Evolutionary conservation across 2,113 vertebrate genomes (phyloP).

Genomic region (Aptenodytes patagonicus): DNA sequence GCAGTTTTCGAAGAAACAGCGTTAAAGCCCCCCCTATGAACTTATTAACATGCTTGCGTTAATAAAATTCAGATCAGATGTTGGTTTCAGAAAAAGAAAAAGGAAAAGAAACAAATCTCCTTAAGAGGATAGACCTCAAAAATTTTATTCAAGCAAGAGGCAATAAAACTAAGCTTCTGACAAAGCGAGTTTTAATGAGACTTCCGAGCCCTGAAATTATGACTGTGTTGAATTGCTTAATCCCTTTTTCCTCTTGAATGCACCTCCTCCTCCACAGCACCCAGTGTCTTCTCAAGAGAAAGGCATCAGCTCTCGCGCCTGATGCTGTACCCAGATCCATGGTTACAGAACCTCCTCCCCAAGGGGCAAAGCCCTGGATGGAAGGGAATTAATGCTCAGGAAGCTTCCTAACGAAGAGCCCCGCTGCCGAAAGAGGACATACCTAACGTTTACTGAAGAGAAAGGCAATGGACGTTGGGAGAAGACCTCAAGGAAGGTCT

Average conservation of each 20-base stretch:
- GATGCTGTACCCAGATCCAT: not conserved
- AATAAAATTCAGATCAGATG: not conserved
- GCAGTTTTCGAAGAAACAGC: not conserved
- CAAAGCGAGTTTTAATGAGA: slow-evolving; percentile 6
- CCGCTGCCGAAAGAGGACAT: not conserved
- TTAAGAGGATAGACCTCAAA: not conserved
- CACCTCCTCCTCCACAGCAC: not conserved
- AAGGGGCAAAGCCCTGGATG: not conserved
- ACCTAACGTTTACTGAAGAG: not conserved
- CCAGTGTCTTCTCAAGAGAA: not conserved
- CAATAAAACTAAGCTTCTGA: not conserved
- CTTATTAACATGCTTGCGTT: rapidly evolving
- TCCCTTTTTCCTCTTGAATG: not conserved
- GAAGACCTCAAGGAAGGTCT: not conserved
- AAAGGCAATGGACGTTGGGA: not conserved
- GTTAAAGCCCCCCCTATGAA: rapidly evolving
- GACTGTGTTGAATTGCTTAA: not conserved
- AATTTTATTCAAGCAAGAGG: not conserved
- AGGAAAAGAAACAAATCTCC: not conserved
- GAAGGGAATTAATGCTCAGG: not conserved
- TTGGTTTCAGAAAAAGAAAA: not conserved
- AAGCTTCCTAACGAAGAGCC: not conserved
- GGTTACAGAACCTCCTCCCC: not conserved
- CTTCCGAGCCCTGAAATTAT: not conserved
- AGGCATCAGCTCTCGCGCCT: not conserved